phyloP scores from a whole-genome alignment of 2,797 vertebrate species.

The Scyliorhinus canicula region DNA sequence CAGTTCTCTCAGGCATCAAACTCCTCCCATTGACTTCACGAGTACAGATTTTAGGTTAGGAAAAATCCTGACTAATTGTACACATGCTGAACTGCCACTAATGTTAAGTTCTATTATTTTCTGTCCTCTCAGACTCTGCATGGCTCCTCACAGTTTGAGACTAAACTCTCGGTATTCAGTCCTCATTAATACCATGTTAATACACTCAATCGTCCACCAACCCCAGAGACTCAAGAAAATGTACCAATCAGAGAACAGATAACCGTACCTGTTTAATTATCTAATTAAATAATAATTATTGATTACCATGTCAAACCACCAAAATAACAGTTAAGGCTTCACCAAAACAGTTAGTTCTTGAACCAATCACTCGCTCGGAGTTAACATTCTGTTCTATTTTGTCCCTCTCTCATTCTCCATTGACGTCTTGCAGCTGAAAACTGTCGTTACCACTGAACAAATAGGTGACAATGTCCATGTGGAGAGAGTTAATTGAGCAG shows the following conservation, averaged over 20 bases:
- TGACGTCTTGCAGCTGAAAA: background rate
- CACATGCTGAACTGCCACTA: background rate
- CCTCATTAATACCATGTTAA: background rate
- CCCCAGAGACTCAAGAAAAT: background rate
- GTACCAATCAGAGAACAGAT: background rate
- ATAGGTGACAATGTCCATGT: background rate
- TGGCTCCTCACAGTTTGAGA: background rate
- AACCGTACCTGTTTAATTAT: background rate
- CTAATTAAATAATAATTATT: slow-evolving; percentile 7
- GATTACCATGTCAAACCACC: background rate
- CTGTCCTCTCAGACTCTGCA: background rate
- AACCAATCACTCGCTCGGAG: background rate
- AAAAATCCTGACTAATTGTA: background rate
- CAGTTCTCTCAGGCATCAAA: background rate
- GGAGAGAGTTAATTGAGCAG: background rate
- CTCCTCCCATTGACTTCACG: background rate
- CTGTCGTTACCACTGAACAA: background rate
- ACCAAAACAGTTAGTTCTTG: background rate
- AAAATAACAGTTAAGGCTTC: background rate
- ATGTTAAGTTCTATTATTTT: background rate
- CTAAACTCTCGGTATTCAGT: background rate
- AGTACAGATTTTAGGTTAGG: background rate
- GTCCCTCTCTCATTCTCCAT: background rate
- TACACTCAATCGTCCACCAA: background rate
- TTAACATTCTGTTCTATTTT: background rate